Evolutionary conservation across 2,113 vertebrate species (phyloP).

Genomic region (Rhabdomys dilectus): DNA sequence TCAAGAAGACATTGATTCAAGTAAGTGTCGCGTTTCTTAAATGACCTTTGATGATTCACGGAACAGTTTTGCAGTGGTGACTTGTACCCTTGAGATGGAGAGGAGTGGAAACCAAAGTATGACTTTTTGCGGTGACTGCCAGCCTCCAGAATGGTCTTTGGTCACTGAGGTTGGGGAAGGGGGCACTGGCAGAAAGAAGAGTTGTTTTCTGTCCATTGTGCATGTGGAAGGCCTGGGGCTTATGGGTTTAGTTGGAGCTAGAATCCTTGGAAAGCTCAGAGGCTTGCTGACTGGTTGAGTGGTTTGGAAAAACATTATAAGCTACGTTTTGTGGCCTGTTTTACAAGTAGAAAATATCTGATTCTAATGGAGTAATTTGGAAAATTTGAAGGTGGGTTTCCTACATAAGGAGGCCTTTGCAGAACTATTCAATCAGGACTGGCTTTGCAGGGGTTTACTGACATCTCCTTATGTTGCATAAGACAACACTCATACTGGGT

Average conservation of each 20-base stretch:
- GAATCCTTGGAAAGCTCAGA: constrained; percentile 58
- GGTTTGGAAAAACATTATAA: constrained; percentile 32
- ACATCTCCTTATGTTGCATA: not conserved
- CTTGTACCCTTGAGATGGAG: constrained; percentile 40
- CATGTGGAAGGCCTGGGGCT: not conserved
- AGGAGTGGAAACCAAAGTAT: constrained; percentile 61
- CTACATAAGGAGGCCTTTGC: constrained; percentile 15
- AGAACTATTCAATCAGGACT: not conserved
- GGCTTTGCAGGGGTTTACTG: not conserved
- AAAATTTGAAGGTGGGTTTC: not conserved
- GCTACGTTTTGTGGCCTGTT: constrained; percentile 68
- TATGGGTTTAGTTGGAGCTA: constrained; percentile 69
- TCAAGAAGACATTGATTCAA: constrained; percentile 89
- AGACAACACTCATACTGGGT: not conserved
- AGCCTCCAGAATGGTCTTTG: constrained; percentile 35
- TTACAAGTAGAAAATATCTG: constrained; percentile 77
- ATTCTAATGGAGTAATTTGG: constrained; percentile 28
- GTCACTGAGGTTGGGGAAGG: constrained; percentile 29
- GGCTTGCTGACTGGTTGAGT: constrained; percentile 38
- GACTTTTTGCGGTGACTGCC: constrained; percentile 4
- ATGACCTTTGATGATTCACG: constrained; percentile 84
- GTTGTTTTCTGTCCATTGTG: not conserved
- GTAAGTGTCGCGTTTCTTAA: constrained; percentile 89
- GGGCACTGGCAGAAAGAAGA: constrained; percentile 43
- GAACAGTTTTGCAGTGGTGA: constrained; percentile 63